Conservation (phyloP, 2,888 invertebrate genomes). For the Harmothoe impar region DNA sequence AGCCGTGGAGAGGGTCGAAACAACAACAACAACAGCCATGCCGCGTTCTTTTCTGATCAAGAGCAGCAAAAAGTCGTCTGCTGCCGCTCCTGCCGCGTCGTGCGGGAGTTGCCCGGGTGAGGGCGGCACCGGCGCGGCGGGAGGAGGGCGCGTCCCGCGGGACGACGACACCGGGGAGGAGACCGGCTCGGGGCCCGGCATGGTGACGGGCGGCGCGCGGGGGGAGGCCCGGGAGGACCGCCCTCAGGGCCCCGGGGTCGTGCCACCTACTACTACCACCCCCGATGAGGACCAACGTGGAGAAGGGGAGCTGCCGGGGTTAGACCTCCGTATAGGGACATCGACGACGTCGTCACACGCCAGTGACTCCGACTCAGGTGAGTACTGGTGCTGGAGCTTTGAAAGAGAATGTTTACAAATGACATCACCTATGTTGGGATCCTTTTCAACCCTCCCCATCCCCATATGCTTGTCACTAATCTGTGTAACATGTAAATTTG, state of each 20-base stretch:
- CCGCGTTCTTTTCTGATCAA: slow-evolving; percentile 28
- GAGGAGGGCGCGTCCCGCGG: background rate
- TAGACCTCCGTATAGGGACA: background rate
- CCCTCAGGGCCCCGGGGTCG: background rate
- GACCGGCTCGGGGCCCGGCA: slow-evolving; percentile 12
- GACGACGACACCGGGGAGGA: slow-evolving; percentile 12
- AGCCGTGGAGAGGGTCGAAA: background rate
- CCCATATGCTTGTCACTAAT: too few relatives aligned
- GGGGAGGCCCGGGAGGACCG: slow-evolving; percentile 12
- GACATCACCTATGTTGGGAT: too few relatives aligned
- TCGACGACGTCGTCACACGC: background rate
- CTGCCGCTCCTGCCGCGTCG: background rate
- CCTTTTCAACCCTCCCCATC: too few relatives aligned
- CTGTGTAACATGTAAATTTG: too few relatives aligned
- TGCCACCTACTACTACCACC: too few relatives aligned
- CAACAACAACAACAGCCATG: background rate
- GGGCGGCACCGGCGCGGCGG: background rate
- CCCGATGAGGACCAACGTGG: background rate
- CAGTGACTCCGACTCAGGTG: slow-evolving; percentile 31
- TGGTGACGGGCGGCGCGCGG: background rate
- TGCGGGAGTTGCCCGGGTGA: background rate
- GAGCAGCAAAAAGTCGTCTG: slow-evolving; percentile 8
- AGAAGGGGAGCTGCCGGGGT: background rate
- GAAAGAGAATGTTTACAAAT: too few relatives aligned
- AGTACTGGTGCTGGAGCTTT: too few relatives aligned